Percentiles rank a stretch among this genome's conserved stretches.
Evolutionary conservation across 2,113 vertebrate species (phyloP).

Genomic region (Hemicordylus capensis): DNA sequence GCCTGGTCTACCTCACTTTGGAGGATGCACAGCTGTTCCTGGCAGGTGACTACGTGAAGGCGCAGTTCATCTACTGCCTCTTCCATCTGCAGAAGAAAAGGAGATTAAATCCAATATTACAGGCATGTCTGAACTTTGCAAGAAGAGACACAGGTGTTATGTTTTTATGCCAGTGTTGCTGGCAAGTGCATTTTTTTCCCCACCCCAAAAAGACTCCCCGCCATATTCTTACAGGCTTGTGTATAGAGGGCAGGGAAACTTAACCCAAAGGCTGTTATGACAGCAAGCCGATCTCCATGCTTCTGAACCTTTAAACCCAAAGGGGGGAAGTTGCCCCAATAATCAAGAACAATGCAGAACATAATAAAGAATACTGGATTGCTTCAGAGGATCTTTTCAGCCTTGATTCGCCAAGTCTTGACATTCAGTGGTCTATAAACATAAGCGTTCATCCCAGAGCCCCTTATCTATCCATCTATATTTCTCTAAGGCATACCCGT

Average conservation of each 20-base stretch:
- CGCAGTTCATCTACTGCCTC: fast-evolving
- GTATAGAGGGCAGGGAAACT: not conserved
- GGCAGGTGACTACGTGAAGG: not conserved
- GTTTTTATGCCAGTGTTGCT: not conserved
- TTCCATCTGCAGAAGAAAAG: not conserved
- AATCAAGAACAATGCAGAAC: not conserved
- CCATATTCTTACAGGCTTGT: not conserved
- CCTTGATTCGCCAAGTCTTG: not conserved
- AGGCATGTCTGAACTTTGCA: not conserved
- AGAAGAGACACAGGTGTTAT: not conserved
- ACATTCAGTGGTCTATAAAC: not conserved
- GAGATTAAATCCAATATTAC: not conserved
- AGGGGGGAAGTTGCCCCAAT: not conserved
- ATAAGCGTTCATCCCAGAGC: not conserved
- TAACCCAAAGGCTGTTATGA: not conserved
- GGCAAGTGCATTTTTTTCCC: not conserved
- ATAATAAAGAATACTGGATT: not conserved
- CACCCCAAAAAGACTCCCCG: not conserved
- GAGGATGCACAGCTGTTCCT: not conserved
- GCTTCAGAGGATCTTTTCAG: not conserved
- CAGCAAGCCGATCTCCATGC: not conserved
- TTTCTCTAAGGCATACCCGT: too few species aligned
- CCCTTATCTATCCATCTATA: too few species aligned
- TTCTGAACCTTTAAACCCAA: not conserved
- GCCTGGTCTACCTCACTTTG: fast-evolving